These are phyloP conservation scores for Acleris literana DNA, from an alignment of 2,888 invertebrate genomes.

Conservation along the genomic window DNA sequence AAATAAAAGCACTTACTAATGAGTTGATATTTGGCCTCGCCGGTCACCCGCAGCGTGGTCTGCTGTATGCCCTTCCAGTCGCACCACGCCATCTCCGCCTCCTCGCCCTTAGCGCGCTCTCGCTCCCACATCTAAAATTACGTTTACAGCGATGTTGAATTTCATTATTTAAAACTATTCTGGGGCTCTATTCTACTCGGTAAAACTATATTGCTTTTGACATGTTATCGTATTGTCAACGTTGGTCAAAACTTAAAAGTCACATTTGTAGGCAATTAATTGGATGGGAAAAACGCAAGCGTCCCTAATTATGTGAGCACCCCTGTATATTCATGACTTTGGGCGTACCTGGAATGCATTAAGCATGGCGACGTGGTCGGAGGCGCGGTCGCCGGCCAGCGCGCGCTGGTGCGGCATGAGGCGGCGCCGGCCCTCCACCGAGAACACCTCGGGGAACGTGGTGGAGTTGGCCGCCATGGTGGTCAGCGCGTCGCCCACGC, in stretches of 20 bases:
- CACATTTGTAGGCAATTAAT: too few relatives aligned
- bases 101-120: constrained; percentile 87
- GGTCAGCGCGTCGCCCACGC: constrained; percentile 94
- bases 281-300: too few relatives aligned
- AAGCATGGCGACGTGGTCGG: constrained; percentile 97
- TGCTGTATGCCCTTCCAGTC: constrained; percentile 95
- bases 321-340: too few relatives aligned
- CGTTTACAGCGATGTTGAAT: not conserved
- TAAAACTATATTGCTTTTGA: too few relatives aligned
- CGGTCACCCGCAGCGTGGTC: constrained; percentile 94
- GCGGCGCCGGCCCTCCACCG: constrained; percentile 89
- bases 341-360: constrained; percentile 90
- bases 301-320: too few relatives aligned
- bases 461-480: constrained; percentile 98
- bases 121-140: constrained; percentile 86
- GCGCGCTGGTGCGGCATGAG: constrained; percentile 93
- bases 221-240: too few relatives aligned
- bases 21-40: constrained; percentile 92
- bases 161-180: too few relatives aligned
- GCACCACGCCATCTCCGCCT: constrained; percentile 93
- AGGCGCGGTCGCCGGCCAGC: constrained; percentile 93
- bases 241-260: too few relatives aligned
- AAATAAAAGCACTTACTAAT: constrained; percentile 59
- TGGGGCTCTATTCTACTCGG: too few relatives aligned
- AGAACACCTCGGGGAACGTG: constrained; percentile 97